Percentiles rank a stretch among this genome's conserved stretches.
These are phyloP conservation scores for Osmerus eperlanus DNA, from an alignment of 2,113 vertebrate species.

Conservation along the genomic window DNA sequence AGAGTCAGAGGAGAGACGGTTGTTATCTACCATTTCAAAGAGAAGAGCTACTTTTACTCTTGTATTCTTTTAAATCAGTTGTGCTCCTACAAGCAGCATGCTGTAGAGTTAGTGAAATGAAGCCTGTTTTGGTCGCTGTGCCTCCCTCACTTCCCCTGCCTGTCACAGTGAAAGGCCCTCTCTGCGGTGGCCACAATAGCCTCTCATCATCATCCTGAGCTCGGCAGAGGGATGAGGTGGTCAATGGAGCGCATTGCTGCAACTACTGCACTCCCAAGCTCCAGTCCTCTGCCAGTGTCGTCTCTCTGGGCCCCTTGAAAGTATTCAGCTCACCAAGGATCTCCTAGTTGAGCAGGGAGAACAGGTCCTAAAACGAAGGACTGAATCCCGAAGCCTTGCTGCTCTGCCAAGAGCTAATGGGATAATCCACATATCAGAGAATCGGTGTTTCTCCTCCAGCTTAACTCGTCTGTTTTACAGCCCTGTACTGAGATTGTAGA, in stretches of 20 bases:
- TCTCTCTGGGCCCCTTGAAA: no score
- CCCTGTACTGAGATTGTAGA: neutral
- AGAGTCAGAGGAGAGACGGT: no score
- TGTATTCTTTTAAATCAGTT: neutral
- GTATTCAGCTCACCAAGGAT: neutral
- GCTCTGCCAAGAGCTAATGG: slow-evolving; percentile 11
- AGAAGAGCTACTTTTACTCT: neutral
- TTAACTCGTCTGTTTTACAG: slow-evolving; percentile 4
- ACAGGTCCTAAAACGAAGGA: slow-evolving; percentile 17
- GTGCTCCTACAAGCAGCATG: neutral
- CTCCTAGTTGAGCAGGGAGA: neutral
- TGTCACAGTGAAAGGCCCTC: neutral
- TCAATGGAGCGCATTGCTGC: slow-evolving; percentile 30
- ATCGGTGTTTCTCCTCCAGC: slow-evolving; percentile 3
- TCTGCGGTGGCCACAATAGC: neutral
- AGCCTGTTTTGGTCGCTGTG: neutral
- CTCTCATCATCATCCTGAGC: neutral
- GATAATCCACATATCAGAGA: slow-evolving; percentile 24
- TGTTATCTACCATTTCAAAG: no score
- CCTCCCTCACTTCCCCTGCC: neutral
- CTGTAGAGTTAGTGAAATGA: neutral
- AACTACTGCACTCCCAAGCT: slow-evolving; percentile 17
- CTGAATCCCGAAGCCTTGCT: slow-evolving; percentile 18
- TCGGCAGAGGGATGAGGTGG: neutral
- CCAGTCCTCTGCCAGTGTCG: no score